Evolutionary conservation across 2,888 invertebrate genomes (phyloP).

Genomic region (Drosophila mercatorum): DNA sequence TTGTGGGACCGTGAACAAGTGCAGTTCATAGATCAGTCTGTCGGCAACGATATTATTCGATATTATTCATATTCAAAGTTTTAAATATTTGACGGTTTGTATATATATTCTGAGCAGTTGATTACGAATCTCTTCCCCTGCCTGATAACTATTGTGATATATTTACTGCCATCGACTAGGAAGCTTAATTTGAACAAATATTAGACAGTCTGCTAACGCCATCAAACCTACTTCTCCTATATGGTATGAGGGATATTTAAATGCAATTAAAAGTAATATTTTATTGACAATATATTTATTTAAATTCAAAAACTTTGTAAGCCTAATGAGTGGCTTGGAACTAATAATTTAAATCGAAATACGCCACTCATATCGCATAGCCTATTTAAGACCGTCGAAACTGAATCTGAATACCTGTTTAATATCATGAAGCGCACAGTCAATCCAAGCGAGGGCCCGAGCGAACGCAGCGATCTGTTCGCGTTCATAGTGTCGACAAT

Average conservation of each 20-base stretch:
- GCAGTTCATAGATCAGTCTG: too few species aligned
- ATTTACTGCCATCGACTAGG: too few species aligned
- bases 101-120: too few species aligned
- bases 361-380: background rate
- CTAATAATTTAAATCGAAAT: conserved; percentile 28
- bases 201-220: background rate
- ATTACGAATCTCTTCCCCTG: too few species aligned
- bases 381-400: conserved; percentile 40
- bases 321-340: background rate
- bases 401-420: background rate
- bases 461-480: conserved; percentile 70
- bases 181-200: too few species aligned
- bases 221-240: background rate
- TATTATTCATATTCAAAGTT: too few species aligned
- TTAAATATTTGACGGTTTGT: too few species aligned
- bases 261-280: conserved; percentile 16
- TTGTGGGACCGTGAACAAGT: background rate
- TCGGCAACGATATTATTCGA: too few species aligned
- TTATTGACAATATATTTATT: conserved; percentile 43
- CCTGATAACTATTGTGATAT: too few species aligned
- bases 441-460: background rate
- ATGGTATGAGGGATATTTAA: background rate
- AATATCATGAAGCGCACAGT: conserved; percentile 19
- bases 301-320: conserved; percentile 5
- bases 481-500: conserved; percentile 61